These are phyloP conservation scores for Nowickia ferox DNA, from an alignment of 2,888 invertebrate species.

Conservation along the genomic window DNA sequence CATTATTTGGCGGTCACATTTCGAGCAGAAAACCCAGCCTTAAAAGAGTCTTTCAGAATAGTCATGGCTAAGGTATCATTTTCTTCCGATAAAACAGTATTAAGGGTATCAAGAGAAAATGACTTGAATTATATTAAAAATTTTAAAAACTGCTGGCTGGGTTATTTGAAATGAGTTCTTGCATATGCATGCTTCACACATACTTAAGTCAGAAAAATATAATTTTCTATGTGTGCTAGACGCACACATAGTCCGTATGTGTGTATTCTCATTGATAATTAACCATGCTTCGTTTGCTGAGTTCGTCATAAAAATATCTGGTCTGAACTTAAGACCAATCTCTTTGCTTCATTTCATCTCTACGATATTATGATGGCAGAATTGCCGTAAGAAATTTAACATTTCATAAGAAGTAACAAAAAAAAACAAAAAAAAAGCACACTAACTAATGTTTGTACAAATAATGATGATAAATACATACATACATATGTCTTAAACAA, in stretches of 20 bases:
- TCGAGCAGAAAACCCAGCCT: no score
- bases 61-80: no score
- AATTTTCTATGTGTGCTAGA: conserved; percentile 1
- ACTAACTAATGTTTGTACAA: conserved; percentile 25
- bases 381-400: conserved; percentile 55
- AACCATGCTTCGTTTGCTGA: conserved; percentile 48
- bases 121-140: no score
- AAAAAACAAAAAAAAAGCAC: background rate
- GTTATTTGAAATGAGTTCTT: conserved; percentile 8
- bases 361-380: conserved; percentile 7
- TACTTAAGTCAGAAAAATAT: background rate
- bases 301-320: conserved; percentile 61
- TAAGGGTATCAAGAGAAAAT: no score
- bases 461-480: conserved; percentile 28
- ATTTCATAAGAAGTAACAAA: conserved; percentile 41
- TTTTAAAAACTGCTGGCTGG: no score
- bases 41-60: no score
- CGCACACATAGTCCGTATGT: background rate
- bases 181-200: background rate
- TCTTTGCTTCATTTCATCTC: conserved; percentile 1
- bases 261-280: conserved; percentile 43
- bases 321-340: conserved; percentile 18
- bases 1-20: no score
- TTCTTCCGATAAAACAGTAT: no score
- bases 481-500: background rate